These are phyloP conservation scores for Drosophila arawakana DNA, from an alignment of 1,140 invertebrate species.

Conservation along the genomic window DNA sequence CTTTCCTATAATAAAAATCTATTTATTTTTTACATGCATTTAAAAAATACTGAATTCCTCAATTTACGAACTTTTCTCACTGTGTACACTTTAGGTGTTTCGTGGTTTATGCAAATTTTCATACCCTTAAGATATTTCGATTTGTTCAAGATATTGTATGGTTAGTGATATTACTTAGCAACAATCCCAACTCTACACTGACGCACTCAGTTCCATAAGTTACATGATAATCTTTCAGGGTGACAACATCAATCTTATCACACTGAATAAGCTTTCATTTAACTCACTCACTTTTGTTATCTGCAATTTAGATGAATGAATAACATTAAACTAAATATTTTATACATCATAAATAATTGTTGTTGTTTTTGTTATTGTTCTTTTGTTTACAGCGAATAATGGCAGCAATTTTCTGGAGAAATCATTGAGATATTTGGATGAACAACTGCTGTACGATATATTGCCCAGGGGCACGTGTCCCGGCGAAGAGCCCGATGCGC, in stretches of 20 bases:
- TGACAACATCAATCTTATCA: conserved; percentile 34
- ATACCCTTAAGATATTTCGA: no score
- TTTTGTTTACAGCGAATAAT: conserved; percentile 46
- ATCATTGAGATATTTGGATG: conserved; percentile 67
- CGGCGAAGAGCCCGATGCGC: conserved; percentile 53
- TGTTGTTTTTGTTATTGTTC: background rate
- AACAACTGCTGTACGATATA: conserved; percentile 61
- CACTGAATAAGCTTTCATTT: conserved; percentile 15
- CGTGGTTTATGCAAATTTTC: no score
- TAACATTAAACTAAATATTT: background rate
- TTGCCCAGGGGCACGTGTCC: conserved; percentile 64
- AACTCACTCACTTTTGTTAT: conserved; percentile 10
- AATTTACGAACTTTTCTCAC: no score
- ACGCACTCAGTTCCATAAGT: background rate
- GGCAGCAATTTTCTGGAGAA: conserved; percentile 55
- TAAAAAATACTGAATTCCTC: no score
- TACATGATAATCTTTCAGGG: conserved; percentile 7
- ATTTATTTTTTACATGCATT: no score
- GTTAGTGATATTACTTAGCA: background rate
- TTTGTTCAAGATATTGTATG: no score
- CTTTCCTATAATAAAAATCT: no score
- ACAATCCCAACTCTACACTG: background rate
- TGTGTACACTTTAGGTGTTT: no score
- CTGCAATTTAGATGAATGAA: background rate
- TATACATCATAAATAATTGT: background rate